These are phyloP conservation scores for Bombus soroeensis DNA, from an alignment of 1,140 invertebrate genomes.

Conservation along the genomic window DNA sequence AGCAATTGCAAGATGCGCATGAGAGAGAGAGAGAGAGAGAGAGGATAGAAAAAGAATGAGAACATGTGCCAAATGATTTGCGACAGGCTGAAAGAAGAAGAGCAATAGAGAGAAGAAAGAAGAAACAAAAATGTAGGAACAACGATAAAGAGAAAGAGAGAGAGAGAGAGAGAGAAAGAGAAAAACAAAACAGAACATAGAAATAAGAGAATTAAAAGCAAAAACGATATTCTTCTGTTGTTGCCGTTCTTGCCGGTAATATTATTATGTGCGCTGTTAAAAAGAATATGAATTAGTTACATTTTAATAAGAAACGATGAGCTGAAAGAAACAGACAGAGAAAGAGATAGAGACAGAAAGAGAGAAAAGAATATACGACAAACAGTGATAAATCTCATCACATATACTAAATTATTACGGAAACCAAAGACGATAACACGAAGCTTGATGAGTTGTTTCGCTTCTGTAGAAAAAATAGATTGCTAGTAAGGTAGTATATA, in stretches of 20 bases:
- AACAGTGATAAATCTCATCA: conserved; percentile 55
- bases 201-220: conserved; percentile 39
- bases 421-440: conserved; percentile 22
- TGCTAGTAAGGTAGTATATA: background rate
- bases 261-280: conserved; percentile 61
- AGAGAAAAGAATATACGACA: conserved; percentile 70
- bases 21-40: background rate
- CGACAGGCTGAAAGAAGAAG: conserved; percentile 56
- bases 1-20: conserved; percentile 20
- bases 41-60: background rate
- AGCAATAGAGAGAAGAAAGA: conserved; percentile 52
- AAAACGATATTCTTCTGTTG: conserved; percentile 32
- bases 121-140: conserved; percentile 8
- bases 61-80: conserved; percentile 55
- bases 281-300: conserved; percentile 59
- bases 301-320: conserved; percentile 37
- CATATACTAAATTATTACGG: conserved; percentile 12
- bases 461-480: background rate
- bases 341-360: conserved; percentile 57
- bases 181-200: conserved; percentile 25
- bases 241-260: conserved; percentile 64
- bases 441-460: conserved; percentile 28
- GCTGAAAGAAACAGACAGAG: conserved; percentile 62
- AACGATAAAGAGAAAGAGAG: conserved; percentile 20
- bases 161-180: conserved; percentile 16